These are phyloP conservation scores for Drosophila asahinai DNA, from an alignment of 1,140 invertebrate species.

Conservation along the genomic window DNA sequence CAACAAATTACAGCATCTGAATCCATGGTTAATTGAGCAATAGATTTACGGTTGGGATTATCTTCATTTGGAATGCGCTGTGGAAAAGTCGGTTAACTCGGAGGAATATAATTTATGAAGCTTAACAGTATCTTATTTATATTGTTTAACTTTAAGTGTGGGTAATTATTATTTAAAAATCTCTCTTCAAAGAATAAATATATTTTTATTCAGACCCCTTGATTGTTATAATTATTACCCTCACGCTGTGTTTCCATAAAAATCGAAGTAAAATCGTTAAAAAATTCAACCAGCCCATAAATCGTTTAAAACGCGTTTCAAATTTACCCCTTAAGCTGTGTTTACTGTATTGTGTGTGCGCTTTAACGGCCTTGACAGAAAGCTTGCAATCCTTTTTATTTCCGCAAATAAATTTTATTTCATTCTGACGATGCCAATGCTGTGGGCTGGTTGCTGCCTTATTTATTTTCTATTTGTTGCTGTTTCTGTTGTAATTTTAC, in stretches of 20 bases:
- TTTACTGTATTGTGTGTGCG: conserved; percentile 48
- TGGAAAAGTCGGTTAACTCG: neutral
- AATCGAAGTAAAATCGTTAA: neutral
- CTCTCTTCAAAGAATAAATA: no score
- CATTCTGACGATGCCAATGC: conserved; percentile 63
- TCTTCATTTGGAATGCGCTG: neutral
- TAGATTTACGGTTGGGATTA: conserved; percentile 6
- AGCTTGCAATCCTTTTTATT: conserved; percentile 63
- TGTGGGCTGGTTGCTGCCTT: conserved; percentile 36
- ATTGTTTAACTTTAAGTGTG: no score
- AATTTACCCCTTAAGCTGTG: conserved; percentile 49
- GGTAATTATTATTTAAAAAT: neutral
- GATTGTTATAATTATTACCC: no score
- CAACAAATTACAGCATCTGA: conserved; percentile 21
- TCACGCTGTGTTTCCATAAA: neutral
- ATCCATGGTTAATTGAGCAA: conserved; percentile 35
- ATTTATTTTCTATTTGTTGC: conserved; percentile 39
- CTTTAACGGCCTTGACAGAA: conserved; percentile 54
- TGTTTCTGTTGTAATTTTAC: conserved; percentile 44
- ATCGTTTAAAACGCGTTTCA: neutral
- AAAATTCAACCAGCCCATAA: neutral
- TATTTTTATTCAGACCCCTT: neutral
- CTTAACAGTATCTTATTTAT: no score
- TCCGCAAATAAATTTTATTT: conserved; percentile 78
- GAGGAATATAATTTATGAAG: neutral